Conservation (phyloP, 2,888 invertebrate genomes). For the Plebejus anna region DNA sequence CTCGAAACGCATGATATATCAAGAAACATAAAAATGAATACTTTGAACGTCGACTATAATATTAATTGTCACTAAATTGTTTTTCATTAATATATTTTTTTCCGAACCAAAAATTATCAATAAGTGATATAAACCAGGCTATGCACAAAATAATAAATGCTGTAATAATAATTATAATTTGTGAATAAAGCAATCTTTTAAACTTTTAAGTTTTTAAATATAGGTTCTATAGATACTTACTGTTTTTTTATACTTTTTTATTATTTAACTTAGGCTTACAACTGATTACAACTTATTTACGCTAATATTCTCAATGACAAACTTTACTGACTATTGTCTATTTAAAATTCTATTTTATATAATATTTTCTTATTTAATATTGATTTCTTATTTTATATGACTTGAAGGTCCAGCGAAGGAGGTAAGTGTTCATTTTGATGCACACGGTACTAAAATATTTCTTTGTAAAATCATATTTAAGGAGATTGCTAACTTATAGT, state of each 20-base stretch:
- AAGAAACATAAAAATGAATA: slow-evolving; percentile 5
- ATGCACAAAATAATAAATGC: not conserved
- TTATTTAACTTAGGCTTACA: slow-evolving; percentile 17
- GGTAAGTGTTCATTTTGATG: slow-evolving; percentile 9
- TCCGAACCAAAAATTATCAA: not conserved
- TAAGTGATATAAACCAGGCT: not conserved
- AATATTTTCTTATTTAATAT: slow-evolving; percentile 17
- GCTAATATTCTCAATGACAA: slow-evolving; percentile 16
- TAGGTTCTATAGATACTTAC: not conserved
- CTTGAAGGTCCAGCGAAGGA: not conserved
- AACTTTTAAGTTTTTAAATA: not conserved
- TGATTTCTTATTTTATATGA: slow-evolving; percentile 3
- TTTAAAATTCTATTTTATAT: slow-evolving; percentile 17
- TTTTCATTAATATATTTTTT: not conserved
- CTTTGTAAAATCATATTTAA: slow-evolving; percentile 24
- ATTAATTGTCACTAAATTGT: not conserved
- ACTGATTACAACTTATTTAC: slow-evolving; percentile 12
- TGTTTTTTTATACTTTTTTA: not conserved
- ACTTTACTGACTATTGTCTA: slow-evolving; percentile 15
- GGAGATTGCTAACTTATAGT: slow-evolving; percentile 25
- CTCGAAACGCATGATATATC: slow-evolving; percentile 13
- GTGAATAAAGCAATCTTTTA: not conserved
- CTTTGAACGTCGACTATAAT: not conserved
- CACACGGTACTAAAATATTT: slow-evolving; percentile 25
- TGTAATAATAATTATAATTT: not conserved